These are phyloP conservation scores for Paraplagusia blochii DNA, from an alignment of 2,113 vertebrate species.

Conservation along the genomic window DNA sequence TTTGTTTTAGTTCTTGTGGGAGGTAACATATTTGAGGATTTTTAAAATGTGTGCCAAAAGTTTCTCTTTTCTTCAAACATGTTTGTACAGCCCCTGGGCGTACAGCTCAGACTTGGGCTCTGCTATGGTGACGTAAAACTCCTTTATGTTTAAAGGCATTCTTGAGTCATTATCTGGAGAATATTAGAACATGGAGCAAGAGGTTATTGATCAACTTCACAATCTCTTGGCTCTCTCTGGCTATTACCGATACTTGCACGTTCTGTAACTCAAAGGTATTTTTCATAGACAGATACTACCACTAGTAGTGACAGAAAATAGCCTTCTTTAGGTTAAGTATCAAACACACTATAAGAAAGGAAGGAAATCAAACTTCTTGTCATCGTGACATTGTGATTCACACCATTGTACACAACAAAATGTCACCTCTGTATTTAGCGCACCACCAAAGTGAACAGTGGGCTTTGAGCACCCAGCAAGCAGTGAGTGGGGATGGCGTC, in stretches of 20 bases:
- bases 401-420: too few species aligned
- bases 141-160: conserved; percentile 71
- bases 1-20: background rate
- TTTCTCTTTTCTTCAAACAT: conserved; percentile 16
- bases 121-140: conserved; percentile 66
- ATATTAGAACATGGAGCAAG: conserved; percentile 52
- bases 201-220: conserved; percentile 39
- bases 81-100: conserved; percentile 34
- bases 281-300: too few species aligned
- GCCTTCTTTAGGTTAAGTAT: too few species aligned
- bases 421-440: too few species aligned
- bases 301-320: too few species aligned
- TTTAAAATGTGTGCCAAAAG: background rate
- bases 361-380: too few species aligned
- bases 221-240: conserved; percentile 13
- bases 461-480: too few species aligned
- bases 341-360: too few species aligned
- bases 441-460: too few species aligned
- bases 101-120: conserved; percentile 52
- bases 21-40: too few species aligned
- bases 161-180: conserved; percentile 62
- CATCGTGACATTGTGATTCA: too few species aligned
- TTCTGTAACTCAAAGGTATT: conserved; percentile 1
- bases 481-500: too few species aligned
- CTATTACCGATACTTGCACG: conserved; percentile 9